A percentile compares a stretch with the other conserved stretches of the same genome.
phyloP scores from a whole-genome alignment of 2,797 vertebrate species.

The Ciconia nigra region DNA sequence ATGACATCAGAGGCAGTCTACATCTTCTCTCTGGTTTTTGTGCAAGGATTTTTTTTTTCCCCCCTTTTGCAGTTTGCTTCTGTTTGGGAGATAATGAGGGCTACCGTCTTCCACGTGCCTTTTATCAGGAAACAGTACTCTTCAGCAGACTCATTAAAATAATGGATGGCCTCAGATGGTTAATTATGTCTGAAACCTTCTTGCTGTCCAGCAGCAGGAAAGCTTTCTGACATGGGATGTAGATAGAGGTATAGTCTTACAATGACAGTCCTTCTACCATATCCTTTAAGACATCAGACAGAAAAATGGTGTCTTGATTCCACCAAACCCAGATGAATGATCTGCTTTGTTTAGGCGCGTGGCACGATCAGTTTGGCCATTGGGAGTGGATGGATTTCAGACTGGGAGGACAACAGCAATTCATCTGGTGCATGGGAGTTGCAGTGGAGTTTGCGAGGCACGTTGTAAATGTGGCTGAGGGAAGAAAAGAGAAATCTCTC shows the following conservation, averaged over 20 bases:
- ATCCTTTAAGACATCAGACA: neutral
- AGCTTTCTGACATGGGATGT: neutral
- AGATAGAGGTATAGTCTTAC: neutral
- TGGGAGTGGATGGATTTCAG: constrained; percentile 14
- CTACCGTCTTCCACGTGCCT: neutral
- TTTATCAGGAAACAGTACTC: constrained; percentile 33
- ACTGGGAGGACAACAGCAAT: neutral
- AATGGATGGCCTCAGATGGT: constrained; percentile 40
- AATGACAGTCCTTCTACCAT: neutral
- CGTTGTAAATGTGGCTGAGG: neutral
- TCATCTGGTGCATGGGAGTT: neutral
- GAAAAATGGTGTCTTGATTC: neutral
- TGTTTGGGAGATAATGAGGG: constrained; percentile 58
- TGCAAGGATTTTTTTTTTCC: neutral
- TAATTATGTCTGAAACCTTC: constrained; percentile 34
- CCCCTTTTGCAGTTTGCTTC: neutral
- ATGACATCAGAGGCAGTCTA: neutral
- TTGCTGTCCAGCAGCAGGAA: constrained; percentile 21
- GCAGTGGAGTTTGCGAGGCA: neutral
- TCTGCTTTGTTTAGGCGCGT: neutral
- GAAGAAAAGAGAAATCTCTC: neutral
- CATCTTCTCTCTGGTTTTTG: neutral
- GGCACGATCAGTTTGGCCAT: constrained; percentile 10
- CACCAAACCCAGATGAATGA: neutral
- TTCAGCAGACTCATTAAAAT: constrained; percentile 68